Conservation (phyloP, 2,797 vertebrate species). For the Jordanella pulchra region DNA sequence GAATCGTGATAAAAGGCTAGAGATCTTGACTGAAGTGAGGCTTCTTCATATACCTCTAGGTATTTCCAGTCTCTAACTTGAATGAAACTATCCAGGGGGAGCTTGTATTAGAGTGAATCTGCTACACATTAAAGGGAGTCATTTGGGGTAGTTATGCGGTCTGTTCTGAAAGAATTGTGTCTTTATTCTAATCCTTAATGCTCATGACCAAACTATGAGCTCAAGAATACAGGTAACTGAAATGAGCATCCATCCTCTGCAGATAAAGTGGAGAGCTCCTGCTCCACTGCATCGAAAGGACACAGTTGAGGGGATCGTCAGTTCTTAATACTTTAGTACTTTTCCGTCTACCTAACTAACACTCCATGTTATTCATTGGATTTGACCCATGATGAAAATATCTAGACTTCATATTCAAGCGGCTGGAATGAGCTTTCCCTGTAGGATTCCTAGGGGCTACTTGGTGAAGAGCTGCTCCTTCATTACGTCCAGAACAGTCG, state of each 20-base stretch:
- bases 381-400: neutral
- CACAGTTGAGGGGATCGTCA: neutral
- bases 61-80: neutral
- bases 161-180: neutral
- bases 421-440: neutral
- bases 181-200: neutral
- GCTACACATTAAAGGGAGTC: neutral
- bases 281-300: neutral
- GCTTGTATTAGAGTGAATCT: neutral
- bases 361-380: neutral
- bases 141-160: neutral
- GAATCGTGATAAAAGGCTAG: neutral
- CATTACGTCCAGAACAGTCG: neutral
- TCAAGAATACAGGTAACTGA: neutral
- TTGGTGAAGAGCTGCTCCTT: too few species aligned
- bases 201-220: neutral
- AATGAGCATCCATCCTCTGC: neutral
- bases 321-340: neutral
- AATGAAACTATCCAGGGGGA: neutral
- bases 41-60: too few species aligned
- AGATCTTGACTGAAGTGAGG: neutral
- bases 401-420: neutral
- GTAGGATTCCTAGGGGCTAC: too few species aligned
- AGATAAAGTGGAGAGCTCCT: neutral
- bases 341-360: neutral